A percentile compares a stretch with the other conserved stretches of the same genome.
phyloP scores from a whole-genome alignment of 2,797 vertebrate species.

The Babyrousa celebensis region DNA sequence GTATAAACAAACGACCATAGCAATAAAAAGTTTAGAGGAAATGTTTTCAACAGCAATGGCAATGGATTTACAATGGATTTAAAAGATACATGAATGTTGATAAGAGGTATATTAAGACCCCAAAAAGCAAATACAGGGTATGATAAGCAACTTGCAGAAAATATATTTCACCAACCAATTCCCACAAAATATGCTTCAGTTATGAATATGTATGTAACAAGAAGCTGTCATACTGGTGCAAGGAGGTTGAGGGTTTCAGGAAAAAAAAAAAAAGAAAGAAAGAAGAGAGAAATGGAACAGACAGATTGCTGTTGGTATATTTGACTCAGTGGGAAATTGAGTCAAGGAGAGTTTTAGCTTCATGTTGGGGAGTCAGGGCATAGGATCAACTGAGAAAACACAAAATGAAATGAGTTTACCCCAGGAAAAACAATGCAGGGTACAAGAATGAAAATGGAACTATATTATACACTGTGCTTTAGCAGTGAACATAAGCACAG shows the following conservation, averaged over 20 bases:
- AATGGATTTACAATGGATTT: neutral
- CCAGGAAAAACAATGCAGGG: neutral
- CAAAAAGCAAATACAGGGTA: neutral
- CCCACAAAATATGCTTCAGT: neutral
- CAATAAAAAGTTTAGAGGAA: neutral
- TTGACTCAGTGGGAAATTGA: neutral
- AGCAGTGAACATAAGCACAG: neutral
- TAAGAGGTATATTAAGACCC: neutral
- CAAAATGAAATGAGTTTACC: neutral
- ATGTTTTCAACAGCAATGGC: neutral
- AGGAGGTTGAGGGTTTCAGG: neutral
- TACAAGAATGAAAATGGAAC: neutral
- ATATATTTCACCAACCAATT: neutral
- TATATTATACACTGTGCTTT: rapidly evolving
- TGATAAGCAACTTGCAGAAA: neutral
- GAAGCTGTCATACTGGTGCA: neutral
- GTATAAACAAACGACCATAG: neutral
- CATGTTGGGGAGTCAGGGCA: neutral
- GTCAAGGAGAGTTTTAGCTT: neutral
- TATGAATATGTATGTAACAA: neutral
- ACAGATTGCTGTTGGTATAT: neutral
- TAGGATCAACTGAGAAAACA: neutral
- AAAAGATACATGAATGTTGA: neutral
- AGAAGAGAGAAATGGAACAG: neutral
- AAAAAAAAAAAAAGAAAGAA: neutral